Evolutionary conservation across 2,113 vertebrate genomes (phyloP).

Genomic region (Amphiprion percula): DNA sequence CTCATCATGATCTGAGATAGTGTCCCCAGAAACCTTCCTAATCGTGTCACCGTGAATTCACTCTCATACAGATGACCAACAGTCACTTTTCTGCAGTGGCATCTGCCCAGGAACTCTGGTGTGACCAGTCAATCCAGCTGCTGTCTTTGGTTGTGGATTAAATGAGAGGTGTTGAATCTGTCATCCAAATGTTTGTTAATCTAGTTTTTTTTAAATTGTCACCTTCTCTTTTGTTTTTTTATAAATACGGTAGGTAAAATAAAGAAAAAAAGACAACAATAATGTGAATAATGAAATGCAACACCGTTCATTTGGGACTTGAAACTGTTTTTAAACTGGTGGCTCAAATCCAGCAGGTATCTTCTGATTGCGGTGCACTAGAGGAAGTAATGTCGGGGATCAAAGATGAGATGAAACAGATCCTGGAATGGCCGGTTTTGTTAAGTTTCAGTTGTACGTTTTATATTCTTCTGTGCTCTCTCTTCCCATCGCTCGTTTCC

Average conservation of each 20-base stretch:
- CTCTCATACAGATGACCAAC: neutral
- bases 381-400: conserved; percentile 12
- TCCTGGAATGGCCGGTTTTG: conserved; percentile 26
- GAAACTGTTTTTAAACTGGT: conserved; percentile 53
- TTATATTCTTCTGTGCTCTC: conserved; percentile 59
- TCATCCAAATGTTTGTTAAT: conserved; percentile 34
- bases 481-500: conserved; percentile 25
- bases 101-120: conserved; percentile 14
- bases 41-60: conserved; percentile 33
- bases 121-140: conserved; percentile 44
- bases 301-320: conserved; percentile 39
- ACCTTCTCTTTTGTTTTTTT: conserved; percentile 27
- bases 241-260: conserved; percentile 57
- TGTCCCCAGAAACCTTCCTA: conserved; percentile 50
- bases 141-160: conserved; percentile 72
- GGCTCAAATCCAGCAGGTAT: conserved; percentile 80
- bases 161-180: conserved; percentile 40
- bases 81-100: conserved; percentile 1
- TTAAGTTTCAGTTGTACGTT: conserved; percentile 24
- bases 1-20: conserved; percentile 38
- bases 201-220: conserved; percentile 13
- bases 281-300: conserved; percentile 39
- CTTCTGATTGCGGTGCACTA: conserved; percentile 63
- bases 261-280: conserved; percentile 21
- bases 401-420: conserved; percentile 46